Conservation (phyloP, 64 coral and sea anemone genomes). For the Trachythela sp. region DNA sequence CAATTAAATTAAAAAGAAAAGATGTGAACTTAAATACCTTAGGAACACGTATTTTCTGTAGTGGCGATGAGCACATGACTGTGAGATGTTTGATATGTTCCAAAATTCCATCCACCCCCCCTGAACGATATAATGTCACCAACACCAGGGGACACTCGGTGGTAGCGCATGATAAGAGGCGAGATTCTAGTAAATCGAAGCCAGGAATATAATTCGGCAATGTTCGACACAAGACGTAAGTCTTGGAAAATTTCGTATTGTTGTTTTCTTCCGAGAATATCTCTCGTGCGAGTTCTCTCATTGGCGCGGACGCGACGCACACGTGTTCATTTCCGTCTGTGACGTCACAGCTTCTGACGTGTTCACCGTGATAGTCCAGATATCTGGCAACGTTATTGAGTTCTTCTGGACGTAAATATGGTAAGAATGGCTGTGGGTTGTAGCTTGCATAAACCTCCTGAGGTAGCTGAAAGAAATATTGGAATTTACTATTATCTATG, state of each 20-base stretch:
- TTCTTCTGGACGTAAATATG: background rate
- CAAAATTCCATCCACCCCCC: constrained; percentile 70
- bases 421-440: background rate
- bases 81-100: constrained; percentile 87
- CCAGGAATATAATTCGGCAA: constrained; percentile 74
- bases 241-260: constrained; percentile 57
- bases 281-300: constrained; percentile 37
- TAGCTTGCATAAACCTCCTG: background rate
- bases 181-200: constrained; percentile 80
- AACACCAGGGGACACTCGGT: constrained; percentile 82
- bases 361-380: constrained; percentile 21
- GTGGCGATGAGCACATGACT: constrained; percentile 68
- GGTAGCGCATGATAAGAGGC: constrained; percentile 71
- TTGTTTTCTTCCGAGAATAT: background rate
- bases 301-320: constrained; percentile 62
- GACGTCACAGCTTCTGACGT: constrained; percentile 62
- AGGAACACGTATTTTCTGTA: constrained; percentile 76
- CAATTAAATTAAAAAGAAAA: background rate
- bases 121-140: constrained; percentile 75
- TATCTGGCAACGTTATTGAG: background rate
- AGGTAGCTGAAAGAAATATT: background rate
- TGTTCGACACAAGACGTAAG: constrained; percentile 85
- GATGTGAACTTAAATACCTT: constrained; percentile 45
- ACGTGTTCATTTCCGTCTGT: constrained; percentile 67
- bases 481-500: too few species aligned